Evolutionary conservation across 2,113 vertebrate genomes (phyloP), one percentile per base, ranked within the genome.

Genomic region (Ivindomyrus marchei): DNA sequence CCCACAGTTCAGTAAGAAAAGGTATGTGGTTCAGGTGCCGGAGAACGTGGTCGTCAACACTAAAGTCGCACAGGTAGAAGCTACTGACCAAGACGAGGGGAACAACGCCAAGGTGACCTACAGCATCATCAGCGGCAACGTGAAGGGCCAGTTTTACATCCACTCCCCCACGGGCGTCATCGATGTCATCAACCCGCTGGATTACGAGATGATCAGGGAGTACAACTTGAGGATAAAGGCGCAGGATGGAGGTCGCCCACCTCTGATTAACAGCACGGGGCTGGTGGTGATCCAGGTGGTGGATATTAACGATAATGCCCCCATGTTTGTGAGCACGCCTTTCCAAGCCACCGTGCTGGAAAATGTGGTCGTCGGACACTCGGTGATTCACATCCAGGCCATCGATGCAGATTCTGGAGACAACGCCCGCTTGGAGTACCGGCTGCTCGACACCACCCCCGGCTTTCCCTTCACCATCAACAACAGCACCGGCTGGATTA

Each of bases 321-420:
- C 98, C 46, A 98, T 99, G 95, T 99, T 99, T 74, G 98, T 99
- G 89, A 99, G 98, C 93, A 99, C 98, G 84, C 98, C 98, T 0
- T 99, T 99, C 92, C 98, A 99, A 94, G 97, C 98, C 0, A 96
- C 97, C 0, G 98, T 99, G 90, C 94, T 99, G 92, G 98, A 99
- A 92, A 99, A 97, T 0, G 97, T 98, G 56, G 96, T 97, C 0
- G 89, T 97, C 1, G 98, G 98, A 0, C 96, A 99, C 92, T 99
- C 98, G 0, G 97, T 99, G 27, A 95, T 99, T 91, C 98, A 99
- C 90, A 97, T 99, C 66, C 98, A 99, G 95, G 98, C 98, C 0
- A 97, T 98, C 56, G 98, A 99, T 45, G 96, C 97, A 0, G 98
- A 99, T 90, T 96, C 98, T 0, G 98, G 97, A 1, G 97, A 99